Evolutionary conservation across 2,113 vertebrate species (phyloP), one percentile per base, ranked within the genome.

Genomic region (Vulpes lagopus): DNA sequence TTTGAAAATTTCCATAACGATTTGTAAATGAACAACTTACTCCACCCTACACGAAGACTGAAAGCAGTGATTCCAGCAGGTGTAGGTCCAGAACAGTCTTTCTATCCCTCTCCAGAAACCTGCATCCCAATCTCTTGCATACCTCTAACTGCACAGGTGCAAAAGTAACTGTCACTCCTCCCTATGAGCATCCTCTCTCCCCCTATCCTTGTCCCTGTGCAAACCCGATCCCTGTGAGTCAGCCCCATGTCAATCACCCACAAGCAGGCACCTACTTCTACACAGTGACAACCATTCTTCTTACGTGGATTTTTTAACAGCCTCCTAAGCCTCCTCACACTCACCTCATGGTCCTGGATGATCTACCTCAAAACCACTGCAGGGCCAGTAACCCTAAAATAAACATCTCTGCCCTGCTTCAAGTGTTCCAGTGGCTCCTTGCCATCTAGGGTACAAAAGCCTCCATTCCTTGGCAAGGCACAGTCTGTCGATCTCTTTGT

Each of bases 1-100:
- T 59, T 84, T 91, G 53, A 95, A 94, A 91, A 22, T 80, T 93
- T 62, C 94, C 35, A 85, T 55, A 91, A 93, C 80, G 81, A 8
- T 35, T 22, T 49, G 38, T 71, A 43, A 11, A 8, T 30, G 64
- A 82, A 81, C 74, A 67, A 51, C 11, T 88, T 22, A 19, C 93
- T 27, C 43, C 57, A 84, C 22, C 20, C 38, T 91, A 55, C 15
- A 55, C 35, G 65, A 92, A 86, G 8, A 43, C 89, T 91, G 82
- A 79, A 76, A 57, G 23, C 69, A 67, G 16, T 49, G 2, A 74
- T 69, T 94, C 53, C 20, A 69, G n/a, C 43, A 95, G 76, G 16
- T 25, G 16, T 27, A 65, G 60, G 64, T 87, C 16, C 6, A 96
- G 17, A 27, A 76, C 35, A 81, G 49, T 69, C 22, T 94, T 87